A percentile compares a stretch with the other conserved stretches of the same genome.
Evolutionary conservation across 2,797 vertebrate genomes (phyloP).

Genomic region (Phaenicophaeus curvirostris): DNA sequence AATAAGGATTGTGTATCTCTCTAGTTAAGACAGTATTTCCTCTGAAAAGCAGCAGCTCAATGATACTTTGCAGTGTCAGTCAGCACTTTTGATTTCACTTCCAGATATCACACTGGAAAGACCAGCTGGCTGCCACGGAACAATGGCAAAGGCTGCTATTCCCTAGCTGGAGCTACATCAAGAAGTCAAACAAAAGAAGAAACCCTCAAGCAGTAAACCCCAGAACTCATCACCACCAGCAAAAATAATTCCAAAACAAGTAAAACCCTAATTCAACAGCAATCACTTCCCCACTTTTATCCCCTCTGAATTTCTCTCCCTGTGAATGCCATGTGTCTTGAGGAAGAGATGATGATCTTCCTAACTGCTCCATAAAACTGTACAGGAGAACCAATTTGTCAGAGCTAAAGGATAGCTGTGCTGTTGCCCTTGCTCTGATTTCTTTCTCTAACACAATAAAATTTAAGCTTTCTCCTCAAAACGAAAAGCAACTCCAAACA

Average conservation of each 20-base stretch:
- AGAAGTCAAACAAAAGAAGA: not conserved
- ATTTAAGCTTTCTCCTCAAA: not conserved
- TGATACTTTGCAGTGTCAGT: not conserved
- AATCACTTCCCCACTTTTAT: not conserved
- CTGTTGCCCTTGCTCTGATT: not conserved
- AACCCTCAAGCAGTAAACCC: not conserved
- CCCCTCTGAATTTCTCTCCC: not conserved
- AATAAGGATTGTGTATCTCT: not conserved
- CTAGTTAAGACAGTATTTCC: not conserved
- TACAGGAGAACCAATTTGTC: not conserved
- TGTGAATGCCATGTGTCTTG: not conserved
- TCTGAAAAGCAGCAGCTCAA: not conserved
- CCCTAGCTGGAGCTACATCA: not conserved
- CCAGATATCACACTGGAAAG: not conserved
- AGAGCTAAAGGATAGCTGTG: not conserved
- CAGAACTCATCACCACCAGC: not conserved
- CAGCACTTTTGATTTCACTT: not conserved
- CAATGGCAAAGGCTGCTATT: not conserved
- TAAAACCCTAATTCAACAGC: not conserved
- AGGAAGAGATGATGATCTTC: not conserved
- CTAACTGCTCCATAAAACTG: not conserved
- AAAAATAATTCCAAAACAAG: not conserved
- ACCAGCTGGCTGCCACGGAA: not conserved
- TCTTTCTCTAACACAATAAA: not conserved
- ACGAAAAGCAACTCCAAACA: not conserved